These are phyloP conservation scores for Beroe ovata DNA, from an alignment of 37 sponge, comb jelly and placozoan genomes.

Conservation along the genomic window DNA sequence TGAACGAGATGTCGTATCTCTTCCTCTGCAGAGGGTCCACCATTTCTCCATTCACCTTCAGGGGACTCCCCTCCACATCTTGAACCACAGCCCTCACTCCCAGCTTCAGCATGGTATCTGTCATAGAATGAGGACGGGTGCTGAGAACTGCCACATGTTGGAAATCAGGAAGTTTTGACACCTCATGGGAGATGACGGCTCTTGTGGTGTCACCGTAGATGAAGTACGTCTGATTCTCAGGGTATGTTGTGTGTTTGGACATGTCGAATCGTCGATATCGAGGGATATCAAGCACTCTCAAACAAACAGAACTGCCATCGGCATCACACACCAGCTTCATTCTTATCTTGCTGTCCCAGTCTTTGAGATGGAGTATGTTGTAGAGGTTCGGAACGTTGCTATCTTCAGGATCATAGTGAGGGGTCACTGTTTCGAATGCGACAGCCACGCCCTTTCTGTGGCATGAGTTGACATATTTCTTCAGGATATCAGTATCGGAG, in stretches of 20 bases:
- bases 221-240: conserved; percentile 16
- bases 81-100: conserved; percentile 15
- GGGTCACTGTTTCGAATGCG: conserved; percentile 7
- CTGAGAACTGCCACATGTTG: not conserved
- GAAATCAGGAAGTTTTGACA: conserved; percentile 20
- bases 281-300: conserved; percentile 33
- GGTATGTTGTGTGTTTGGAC: not conserved
- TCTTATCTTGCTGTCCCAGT: not conserved
- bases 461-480: not conserved
- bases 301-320: not conserved
- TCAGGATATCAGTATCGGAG: not conserved
- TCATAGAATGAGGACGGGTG: not conserved
- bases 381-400: conserved; percentile 9
- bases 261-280: conserved; percentile 28
- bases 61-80: conserved; percentile 3
- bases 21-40: conserved; percentile 12
- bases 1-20: conserved; percentile 1
- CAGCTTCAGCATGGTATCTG: not conserved
- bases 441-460: not conserved
- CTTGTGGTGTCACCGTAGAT: conserved; percentile 14
- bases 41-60: not conserved
- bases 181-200: not conserved
- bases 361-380: conserved; percentile 13
- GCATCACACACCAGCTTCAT: conserved; percentile 13
- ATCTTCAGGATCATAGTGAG: not conserved